Evolutionary conservation across 1,140 invertebrate species (phyloP).

Genomic region (Macrostomum lignano): DNA sequence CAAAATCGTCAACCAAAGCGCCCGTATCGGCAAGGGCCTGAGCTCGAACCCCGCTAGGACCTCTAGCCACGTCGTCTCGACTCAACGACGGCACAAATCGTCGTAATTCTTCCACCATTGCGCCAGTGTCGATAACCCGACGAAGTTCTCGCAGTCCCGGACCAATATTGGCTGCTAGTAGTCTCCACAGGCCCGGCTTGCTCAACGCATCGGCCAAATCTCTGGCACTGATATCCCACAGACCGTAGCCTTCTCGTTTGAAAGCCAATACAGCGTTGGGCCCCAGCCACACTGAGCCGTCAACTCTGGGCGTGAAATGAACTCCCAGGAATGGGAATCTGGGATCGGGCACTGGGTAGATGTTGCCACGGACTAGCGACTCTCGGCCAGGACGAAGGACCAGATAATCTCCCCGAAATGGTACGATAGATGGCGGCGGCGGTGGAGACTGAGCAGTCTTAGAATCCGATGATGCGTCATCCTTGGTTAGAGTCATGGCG

Average conservation of each 20-base stretch:
- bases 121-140: slow-evolving; percentile 43
- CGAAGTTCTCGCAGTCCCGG: slow-evolving; percentile 55
- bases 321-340: slow-evolving; percentile 88
- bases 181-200: slow-evolving; percentile 44
- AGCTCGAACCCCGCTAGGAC: slow-evolving; percentile 71
- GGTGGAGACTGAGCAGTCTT: too few species aligned
- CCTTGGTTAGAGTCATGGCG: slow-evolving; percentile 50
- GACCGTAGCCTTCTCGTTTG: slow-evolving; percentile 64
- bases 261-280: slow-evolving; percentile 86
- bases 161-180: slow-evolving; percentile 44
- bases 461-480: too few species aligned
- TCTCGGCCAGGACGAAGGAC: slow-evolving; percentile 46
- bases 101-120: slow-evolving; percentile 51
- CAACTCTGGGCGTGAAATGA: slow-evolving; percentile 82
- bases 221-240: slow-evolving; percentile 41
- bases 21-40: slow-evolving; percentile 65
- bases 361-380: slow-evolving; percentile 59
- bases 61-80: slow-evolving; percentile 41
- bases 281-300: slow-evolving; percentile 69
- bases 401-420: slow-evolving; percentile 84
- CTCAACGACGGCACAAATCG: slow-evolving; percentile 54
- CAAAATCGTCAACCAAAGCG: slow-evolving; percentile 75
- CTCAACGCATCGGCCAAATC: slow-evolving; percentile 31
- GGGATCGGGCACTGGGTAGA: slow-evolving; percentile 82
- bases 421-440: slow-evolving; percentile 71